phyloP scores from a whole-genome alignment of 1,140 invertebrate species.

The Lordiphosa stackelbergi region DNA sequence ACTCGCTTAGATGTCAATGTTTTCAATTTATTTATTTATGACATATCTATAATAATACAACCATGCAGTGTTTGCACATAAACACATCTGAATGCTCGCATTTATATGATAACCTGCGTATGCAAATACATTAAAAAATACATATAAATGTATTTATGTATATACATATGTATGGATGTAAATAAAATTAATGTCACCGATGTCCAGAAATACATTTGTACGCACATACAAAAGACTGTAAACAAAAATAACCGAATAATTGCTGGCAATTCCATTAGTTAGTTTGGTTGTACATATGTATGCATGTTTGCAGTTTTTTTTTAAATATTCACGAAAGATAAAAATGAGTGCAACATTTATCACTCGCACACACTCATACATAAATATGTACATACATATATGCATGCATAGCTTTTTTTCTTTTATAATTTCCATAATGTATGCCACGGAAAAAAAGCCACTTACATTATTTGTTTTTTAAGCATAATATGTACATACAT shows the following conservation, averaged over 20 bases:
- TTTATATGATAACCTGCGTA: too few species aligned
- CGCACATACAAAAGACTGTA: not conserved
- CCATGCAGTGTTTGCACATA: too few species aligned
- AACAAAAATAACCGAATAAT: not conserved
- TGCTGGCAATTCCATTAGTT: not conserved
- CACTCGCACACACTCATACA: not conserved
- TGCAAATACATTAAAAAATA: not conserved
- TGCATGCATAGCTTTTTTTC: not conserved
- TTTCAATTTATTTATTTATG: not conserved
- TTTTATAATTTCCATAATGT: not conserved
- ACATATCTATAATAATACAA: not conserved
- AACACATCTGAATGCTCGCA: too few species aligned
- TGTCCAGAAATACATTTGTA: not conserved
- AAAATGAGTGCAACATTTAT: not conserved
- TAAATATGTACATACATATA: not conserved
- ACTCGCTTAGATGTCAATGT: too few species aligned
- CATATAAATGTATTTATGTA: not conserved
- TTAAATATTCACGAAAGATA: not conserved
- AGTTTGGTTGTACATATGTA: not conserved
- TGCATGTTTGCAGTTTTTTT: not conserved
- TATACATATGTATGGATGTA: not conserved
- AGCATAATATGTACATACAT: not conserved
- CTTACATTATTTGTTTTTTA: not conserved
- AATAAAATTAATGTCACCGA: not conserved
- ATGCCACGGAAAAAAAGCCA: not conserved